These are phyloP conservation scores for Caranx ignobilis DNA, from an alignment of 2,113 vertebrate genomes.

Conservation along the genomic window DNA sequence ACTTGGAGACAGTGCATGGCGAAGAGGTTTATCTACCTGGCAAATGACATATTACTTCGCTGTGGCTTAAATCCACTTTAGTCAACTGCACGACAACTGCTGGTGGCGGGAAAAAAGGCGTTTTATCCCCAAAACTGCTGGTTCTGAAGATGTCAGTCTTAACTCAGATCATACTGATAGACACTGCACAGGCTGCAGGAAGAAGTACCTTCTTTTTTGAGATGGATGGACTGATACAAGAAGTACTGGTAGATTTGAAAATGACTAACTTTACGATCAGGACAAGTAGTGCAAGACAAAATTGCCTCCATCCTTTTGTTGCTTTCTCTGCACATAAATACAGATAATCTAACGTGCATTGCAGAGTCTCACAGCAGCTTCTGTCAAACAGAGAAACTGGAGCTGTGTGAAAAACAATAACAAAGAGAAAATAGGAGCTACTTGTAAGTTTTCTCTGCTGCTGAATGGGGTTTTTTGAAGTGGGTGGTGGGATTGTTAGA, in stretches of 20 bases:
- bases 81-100: conserved; percentile 50
- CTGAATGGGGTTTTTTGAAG: no score
- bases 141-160: conserved; percentile 68
- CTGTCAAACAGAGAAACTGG: background rate
- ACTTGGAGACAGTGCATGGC: conserved; percentile 58
- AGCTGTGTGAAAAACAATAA: background rate
- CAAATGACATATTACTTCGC: conserved; percentile 75
- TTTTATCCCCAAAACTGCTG: conserved; percentile 64
- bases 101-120: conserved; percentile 42
- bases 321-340: background rate
- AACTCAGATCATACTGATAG: conserved; percentile 55
- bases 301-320: background rate
- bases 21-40: conserved; percentile 76
- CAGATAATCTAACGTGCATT: background rate
- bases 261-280: background rate
- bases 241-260: background rate
- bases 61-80: conserved; percentile 56
- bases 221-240: background rate
- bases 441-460: no score
- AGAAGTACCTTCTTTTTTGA: conserved; percentile 11
- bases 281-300: background rate
- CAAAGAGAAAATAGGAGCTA: background rate
- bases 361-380: background rate
- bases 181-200: background rate
- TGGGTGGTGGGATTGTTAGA: no score